Evolutionary conservation across 2,113 vertebrate genomes (phyloP).

Genomic region (Myrmophylax atrothorax): DNA sequence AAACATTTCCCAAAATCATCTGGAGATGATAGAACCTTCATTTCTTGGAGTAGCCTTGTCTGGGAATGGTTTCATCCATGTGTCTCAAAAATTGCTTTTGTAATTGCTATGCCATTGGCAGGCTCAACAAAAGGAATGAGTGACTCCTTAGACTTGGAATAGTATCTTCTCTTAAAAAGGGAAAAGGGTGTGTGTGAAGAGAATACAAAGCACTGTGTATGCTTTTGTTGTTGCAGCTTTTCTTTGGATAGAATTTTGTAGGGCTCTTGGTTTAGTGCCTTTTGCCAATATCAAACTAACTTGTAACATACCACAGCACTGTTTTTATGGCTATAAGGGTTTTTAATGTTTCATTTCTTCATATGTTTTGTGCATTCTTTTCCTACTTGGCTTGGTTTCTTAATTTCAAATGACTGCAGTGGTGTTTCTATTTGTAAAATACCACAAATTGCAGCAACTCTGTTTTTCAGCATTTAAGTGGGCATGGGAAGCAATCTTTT

Average conservation of each 20-base stretch:
- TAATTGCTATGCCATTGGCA: background rate
- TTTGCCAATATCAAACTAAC: background rate
- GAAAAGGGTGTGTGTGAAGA: background rate
- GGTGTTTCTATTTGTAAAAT: background rate
- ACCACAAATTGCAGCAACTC: background rate
- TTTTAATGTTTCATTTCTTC: background rate
- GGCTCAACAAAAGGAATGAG: background rate
- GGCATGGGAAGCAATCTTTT: background rate
- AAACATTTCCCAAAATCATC: background rate
- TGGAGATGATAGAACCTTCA: background rate
- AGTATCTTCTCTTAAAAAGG: background rate
- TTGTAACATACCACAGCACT: background rate
- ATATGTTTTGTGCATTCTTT: conserved; percentile 1
- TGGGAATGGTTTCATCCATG: background rate
- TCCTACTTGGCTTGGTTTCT: background rate
- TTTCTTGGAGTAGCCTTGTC: background rate
- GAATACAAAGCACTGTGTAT: background rate
- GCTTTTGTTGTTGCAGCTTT: background rate
- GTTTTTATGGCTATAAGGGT: background rate
- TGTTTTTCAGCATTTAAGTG: background rate
- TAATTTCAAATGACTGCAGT: background rate
- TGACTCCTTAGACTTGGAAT: background rate
- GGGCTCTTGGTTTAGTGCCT: background rate
- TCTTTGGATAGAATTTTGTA: background rate
- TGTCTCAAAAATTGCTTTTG: background rate